phyloP scores from a whole-genome alignment of 2,888 invertebrate genomes.

The Zelleria hepariella region DNA sequence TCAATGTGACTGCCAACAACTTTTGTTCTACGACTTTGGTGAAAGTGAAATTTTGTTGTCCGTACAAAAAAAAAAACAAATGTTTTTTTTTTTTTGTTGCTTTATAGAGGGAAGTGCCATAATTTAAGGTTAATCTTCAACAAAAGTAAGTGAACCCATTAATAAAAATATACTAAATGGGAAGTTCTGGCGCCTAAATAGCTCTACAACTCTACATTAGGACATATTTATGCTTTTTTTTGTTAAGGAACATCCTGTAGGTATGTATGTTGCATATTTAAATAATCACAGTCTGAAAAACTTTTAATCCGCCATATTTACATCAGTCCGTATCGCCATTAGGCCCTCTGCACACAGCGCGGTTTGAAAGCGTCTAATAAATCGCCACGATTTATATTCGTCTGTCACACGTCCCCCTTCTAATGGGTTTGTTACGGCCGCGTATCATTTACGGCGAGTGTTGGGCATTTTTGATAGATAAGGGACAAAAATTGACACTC shows the following conservation, averaged over 20 bases:
- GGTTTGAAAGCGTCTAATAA: conserved; percentile 23
- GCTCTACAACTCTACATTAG: background rate
- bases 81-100: too few relatives aligned
- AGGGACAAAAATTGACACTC: background rate
- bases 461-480: background rate
- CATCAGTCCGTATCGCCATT: conserved; percentile 32
- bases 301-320: conserved; percentile 27
- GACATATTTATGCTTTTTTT: too few relatives aligned
- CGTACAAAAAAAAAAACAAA: too few relatives aligned
- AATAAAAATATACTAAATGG: too few relatives aligned
- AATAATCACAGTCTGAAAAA: background rate
- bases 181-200: too few relatives aligned
- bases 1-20: too few relatives aligned
- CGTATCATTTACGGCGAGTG: background rate
- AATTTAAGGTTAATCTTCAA: too few relatives aligned
- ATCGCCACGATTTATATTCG: conserved; percentile 39
- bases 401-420: conserved; percentile 25
- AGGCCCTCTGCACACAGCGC: background rate
- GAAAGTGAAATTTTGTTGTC: background rate
- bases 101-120: too few relatives aligned
- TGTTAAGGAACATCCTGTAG: too few relatives aligned
- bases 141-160: too few relatives aligned
- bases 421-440: conserved; percentile 1
- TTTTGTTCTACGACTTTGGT: too few relatives aligned
- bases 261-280: too few relatives aligned